Evolutionary conservation across 2,888 invertebrate genomes (phyloP).

Genomic region (Hydraecia micacea): DNA sequence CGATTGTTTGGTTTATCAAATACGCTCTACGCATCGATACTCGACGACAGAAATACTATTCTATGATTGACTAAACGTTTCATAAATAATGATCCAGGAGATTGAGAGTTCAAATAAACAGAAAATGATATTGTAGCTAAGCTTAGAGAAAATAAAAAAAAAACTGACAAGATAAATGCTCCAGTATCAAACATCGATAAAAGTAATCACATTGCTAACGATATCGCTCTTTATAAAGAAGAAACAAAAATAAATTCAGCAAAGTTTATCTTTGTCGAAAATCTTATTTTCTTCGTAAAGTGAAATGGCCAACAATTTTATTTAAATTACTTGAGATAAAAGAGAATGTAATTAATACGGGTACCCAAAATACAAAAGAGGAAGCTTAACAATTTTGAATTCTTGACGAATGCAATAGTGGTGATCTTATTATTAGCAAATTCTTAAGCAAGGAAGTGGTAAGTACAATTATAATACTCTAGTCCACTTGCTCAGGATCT

Average conservation of each 20-base stretch:
- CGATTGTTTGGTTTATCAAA: conserved; percentile 61
- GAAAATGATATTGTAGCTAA: conserved; percentile 32
- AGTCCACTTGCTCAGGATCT: conserved; percentile 67
- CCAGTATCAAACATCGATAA: conserved; percentile 52
- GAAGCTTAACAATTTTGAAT: conserved; percentile 28
- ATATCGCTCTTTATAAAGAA: conserved; percentile 55
- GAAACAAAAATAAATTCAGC: conserved; percentile 52
- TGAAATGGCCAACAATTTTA: conserved; percentile 52
- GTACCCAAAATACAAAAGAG: conserved; percentile 39
- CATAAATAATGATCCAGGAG: conserved; percentile 30
- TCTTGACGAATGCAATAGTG: conserved; percentile 42
- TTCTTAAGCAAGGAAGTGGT: conserved; percentile 71
- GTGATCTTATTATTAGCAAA: conserved; percentile 54
- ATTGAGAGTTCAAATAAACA: conserved; percentile 34
- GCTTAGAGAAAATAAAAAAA: conserved; percentile 31
- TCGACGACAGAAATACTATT: conserved; percentile 54
- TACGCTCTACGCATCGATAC: conserved; percentile 37
- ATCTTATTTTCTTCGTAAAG: conserved; percentile 60
- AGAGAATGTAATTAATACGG: conserved; percentile 58
- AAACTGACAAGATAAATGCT: conserved; percentile 35
- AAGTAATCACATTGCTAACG: conserved; percentile 58
- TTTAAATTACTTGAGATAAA: conserved; percentile 58
- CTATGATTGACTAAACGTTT: conserved; percentile 40
- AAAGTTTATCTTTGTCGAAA: conserved; percentile 60
- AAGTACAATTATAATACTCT: conserved; percentile 71